phyloP scores from a whole-genome alignment of 2,797 vertebrate genomes.

The Mus caroli region DNA sequence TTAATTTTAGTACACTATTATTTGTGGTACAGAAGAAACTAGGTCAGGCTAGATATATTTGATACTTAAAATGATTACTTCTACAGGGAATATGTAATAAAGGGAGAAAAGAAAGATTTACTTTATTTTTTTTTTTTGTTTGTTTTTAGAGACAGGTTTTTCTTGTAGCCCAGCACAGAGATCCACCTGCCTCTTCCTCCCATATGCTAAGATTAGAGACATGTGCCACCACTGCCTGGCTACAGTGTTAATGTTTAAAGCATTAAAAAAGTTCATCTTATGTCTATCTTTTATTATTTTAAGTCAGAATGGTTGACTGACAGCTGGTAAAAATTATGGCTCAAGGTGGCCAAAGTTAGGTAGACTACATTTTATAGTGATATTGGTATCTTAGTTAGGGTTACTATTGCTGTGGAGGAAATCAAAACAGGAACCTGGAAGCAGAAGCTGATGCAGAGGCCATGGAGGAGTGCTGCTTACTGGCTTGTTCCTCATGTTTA shows the following conservation, averaged over 20 bases:
- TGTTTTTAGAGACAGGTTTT: background rate
- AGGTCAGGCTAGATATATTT: constrained; percentile 54
- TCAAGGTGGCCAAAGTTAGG: background rate
- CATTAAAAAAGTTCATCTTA: background rate
- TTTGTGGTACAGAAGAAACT: constrained; percentile 26
- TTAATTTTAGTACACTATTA: constrained; percentile 52
- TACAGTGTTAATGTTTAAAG: constrained; percentile 48
- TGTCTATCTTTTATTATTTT: constrained; percentile 29
- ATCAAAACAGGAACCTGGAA: background rate
- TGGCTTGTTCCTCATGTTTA: background rate
- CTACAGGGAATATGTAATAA: background rate
- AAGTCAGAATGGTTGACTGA: constrained; percentile 34
- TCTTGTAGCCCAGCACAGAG: background rate
- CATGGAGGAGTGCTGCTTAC: background rate
- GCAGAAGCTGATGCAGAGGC: background rate
- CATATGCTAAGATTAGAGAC: background rate
- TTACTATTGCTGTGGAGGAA: background rate
- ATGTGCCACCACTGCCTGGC: background rate
- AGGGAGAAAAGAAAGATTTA: constrained; percentile 26
- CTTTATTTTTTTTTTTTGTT: background rate
- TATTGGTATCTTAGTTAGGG: background rate
- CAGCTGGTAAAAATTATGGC: background rate
- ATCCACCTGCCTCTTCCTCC: background rate
- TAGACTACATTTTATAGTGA: background rate
- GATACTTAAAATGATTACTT: constrained; percentile 43